phyloP scores from a whole-genome alignment of 2,113 vertebrate species.

The Plestiodon gilberti region DNA sequence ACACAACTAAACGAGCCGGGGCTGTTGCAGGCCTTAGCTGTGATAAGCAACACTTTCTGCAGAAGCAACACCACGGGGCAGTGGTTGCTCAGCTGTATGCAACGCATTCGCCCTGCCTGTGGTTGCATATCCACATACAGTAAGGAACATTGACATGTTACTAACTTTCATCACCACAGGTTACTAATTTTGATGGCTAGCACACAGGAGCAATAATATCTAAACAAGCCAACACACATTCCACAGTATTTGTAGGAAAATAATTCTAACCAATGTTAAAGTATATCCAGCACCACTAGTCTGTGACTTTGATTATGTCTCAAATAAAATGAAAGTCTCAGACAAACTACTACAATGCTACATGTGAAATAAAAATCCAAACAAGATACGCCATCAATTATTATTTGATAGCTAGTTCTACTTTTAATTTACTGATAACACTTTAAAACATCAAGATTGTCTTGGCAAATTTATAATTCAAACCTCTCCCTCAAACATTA shows the following conservation, averaged over 20 bases:
- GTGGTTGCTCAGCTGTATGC: background rate
- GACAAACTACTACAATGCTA: conserved; percentile 63
- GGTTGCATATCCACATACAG: background rate
- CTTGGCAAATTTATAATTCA: conserved; percentile 41
- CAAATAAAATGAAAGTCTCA: conserved; percentile 64
- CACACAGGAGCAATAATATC: background rate
- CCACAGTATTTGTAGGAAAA: conserved; percentile 59
- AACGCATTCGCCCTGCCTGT: background rate
- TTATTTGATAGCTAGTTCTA: conserved; percentile 68
- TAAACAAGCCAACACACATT: conserved; percentile 30
- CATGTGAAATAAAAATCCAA: conserved; percentile 74
- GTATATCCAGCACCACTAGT: conserved; percentile 75
- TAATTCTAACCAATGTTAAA: conserved; percentile 56
- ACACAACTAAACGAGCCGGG: conserved; percentile 54
- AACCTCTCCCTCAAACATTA: conserved; percentile 35
- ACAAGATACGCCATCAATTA: conserved; percentile 69
- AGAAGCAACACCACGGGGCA: conserved; percentile 4
- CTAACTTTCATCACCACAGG: background rate
- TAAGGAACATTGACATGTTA: background rate
- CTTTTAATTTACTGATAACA: conserved; percentile 67
- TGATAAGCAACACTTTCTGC: background rate
- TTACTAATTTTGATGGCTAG: no score
- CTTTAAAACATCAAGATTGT: conserved; percentile 70
- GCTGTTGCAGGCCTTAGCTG: conserved; percentile 36
- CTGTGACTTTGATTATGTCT: conserved; percentile 63